phyloP scores from a whole-genome alignment of 35 echinoderm and acorn worm genomes.

The Diadema setosum region DNA sequence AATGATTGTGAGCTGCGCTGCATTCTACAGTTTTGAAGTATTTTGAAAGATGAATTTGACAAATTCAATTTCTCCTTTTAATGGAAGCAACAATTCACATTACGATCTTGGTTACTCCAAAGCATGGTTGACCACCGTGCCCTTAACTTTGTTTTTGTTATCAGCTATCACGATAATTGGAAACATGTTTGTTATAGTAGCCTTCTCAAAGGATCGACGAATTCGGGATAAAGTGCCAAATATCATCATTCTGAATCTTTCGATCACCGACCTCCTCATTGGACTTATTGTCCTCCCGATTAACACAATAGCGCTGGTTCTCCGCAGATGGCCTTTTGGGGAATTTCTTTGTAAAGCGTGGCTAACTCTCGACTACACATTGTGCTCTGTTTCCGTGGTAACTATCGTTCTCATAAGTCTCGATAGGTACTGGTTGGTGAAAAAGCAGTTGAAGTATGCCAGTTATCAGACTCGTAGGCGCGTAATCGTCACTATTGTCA shows the following conservation, averaged over 20 bases:
- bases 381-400: conserved; percentile 22
- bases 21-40: no score
- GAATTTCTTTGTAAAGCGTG: conserved; percentile 47
- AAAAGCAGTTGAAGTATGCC: conserved; percentile 49
- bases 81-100: not conserved
- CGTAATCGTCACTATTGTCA: not conserved
- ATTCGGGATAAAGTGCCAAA: conserved; percentile 25
- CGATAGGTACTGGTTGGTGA: conserved; percentile 78
- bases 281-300: conserved; percentile 43
- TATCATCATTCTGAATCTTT: conserved; percentile 50
- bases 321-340: conserved; percentile 44
- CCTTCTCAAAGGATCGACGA: not conserved
- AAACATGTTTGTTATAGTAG: conserved; percentile 20
- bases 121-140: not conserved
- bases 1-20: no score
- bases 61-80: no score
- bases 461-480: conserved; percentile 37
- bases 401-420: conserved; percentile 66
- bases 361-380: conserved; percentile 48
- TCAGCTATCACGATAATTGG: conserved; percentile 2
- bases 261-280: conserved; percentile 54
- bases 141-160: not conserved
- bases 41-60: no score
- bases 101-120: not conserved
- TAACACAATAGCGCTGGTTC: conserved; percentile 15